These are phyloP conservation scores for Cygnus olor DNA, from an alignment of 2,797 vertebrate genomes.

Conservation along the genomic window DNA sequence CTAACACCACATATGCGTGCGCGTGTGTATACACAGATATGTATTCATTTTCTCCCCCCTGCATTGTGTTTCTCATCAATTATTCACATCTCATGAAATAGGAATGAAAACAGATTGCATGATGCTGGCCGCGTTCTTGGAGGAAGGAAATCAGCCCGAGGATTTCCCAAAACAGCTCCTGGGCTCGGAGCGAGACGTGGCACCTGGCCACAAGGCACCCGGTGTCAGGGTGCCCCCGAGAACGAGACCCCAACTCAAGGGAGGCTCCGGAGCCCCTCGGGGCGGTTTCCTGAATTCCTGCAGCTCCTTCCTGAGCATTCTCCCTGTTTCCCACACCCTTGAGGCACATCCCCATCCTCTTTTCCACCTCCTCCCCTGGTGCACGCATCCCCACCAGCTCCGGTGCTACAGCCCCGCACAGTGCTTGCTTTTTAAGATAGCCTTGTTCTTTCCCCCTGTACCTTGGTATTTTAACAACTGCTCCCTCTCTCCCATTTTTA, in stretches of 20 bases:
- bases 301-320: not conserved
- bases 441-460: not conserved
- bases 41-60: constrained; percentile 15
- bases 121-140: constrained; percentile 44
- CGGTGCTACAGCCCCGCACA: not conserved
- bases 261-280: not conserved
- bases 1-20: not conserved
- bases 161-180: not conserved
- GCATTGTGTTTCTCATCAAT: constrained; percentile 76
- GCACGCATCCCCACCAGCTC: too few relatives aligned
- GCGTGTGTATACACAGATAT: not conserved
- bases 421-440: not conserved
- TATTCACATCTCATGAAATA: constrained; percentile 75
- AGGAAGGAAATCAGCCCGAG: constrained; percentile 52
- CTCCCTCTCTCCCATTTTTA: not conserved
- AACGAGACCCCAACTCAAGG: not conserved
- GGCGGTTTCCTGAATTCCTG: not conserved
- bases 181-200: not conserved
- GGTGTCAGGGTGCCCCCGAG: not conserved
- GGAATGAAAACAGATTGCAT: constrained; percentile 77
- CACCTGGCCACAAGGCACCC: not conserved
- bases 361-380: not conserved
- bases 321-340: not conserved
- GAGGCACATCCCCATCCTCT: not conserved
- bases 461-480: constrained; percentile 3